A percentile compares a stretch with the other conserved stretches of the same genome.
Evolutionary conservation across 2,113 vertebrate species (phyloP).

Genomic region (Mola mola): DNA sequence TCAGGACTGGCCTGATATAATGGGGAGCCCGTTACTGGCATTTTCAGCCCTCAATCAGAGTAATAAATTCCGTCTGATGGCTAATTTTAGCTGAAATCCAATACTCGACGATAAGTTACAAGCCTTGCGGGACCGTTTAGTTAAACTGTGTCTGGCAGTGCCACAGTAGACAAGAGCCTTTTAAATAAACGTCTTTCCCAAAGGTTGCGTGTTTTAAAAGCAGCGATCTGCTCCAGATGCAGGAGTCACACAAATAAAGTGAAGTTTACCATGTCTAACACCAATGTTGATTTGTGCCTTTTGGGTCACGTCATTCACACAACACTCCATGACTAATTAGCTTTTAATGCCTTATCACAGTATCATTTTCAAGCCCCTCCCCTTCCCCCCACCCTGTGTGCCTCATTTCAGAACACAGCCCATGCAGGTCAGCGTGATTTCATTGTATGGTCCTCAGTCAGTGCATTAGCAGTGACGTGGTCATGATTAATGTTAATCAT

Average conservation of each 20-base stretch:
- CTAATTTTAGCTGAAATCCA: conserved; percentile 83
- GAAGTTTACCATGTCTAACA: conserved; percentile 55
- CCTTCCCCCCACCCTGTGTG: conserved; percentile 16
- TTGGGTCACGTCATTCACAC: conserved; percentile 9
- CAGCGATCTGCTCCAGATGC: conserved; percentile 45
- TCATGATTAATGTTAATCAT: conserved; percentile 78
- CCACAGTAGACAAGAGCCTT: conserved; percentile 69
- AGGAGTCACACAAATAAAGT: conserved; percentile 53
- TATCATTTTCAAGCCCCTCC: conserved; percentile 5
- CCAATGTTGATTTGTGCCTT: conserved; percentile 42
- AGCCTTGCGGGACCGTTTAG: conserved; percentile 77
- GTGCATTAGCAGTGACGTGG: conserved; percentile 72
- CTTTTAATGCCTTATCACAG: conserved; percentile 47
- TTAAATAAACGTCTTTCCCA: conserved; percentile 68
- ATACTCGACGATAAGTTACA: conserved; percentile 81
- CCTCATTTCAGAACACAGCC: conserved; percentile 18
- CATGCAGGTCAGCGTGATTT: conserved; percentile 54
- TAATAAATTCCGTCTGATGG: conserved; percentile 80
- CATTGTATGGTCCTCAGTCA: conserved; percentile 55
- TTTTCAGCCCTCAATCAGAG: conserved; percentile 76
- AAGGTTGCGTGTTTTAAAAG: conserved; percentile 64
- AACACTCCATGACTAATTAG: too few species aligned
- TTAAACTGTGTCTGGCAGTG: conserved; percentile 73
- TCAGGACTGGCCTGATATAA: conserved; percentile 49
- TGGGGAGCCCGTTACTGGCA: conserved; percentile 55